Evolutionary conservation across 1,140 invertebrate species (phyloP).

Genomic region (Zaprionus kolodkinae): DNA sequence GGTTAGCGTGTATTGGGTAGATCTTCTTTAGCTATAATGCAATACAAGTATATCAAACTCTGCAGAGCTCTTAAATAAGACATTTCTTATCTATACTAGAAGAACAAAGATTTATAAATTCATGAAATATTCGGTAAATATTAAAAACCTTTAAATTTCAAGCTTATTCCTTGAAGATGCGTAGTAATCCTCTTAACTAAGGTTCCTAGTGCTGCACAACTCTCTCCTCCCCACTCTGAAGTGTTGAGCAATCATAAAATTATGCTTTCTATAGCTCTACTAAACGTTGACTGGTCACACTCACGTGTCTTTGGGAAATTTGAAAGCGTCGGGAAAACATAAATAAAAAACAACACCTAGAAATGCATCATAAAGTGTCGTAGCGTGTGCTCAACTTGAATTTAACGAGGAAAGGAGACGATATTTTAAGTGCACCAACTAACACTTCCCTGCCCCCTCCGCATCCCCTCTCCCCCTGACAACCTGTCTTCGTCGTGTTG

Average conservation of each 20-base stretch:
- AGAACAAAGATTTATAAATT: too few relatives aligned
- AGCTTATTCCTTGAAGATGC: background rate
- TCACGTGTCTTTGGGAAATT: background rate
- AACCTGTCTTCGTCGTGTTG: background rate
- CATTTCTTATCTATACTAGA: too few relatives aligned
- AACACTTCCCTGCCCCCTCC: too few relatives aligned
- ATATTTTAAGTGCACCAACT: conserved; percentile 8
- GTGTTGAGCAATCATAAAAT: background rate
- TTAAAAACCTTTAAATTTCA: too few relatives aligned
- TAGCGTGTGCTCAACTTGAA: background rate
- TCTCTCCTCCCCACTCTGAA: background rate
- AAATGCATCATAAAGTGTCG: background rate
- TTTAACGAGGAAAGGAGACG: background rate
- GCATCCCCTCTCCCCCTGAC: background rate
- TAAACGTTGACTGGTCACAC: background rate
- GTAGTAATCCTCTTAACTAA: too few relatives aligned
- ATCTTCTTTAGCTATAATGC: too few relatives aligned
- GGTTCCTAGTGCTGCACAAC: background rate
- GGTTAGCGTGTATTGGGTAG: too few relatives aligned
- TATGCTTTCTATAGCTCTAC: background rate
- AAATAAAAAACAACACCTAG: background rate
- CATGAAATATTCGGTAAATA: too few relatives aligned
- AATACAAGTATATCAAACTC: too few relatives aligned
- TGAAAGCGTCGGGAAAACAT: background rate
- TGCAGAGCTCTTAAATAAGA: background rate